Conservation (phyloP, 2,797 vertebrate species). For the Momotus momota region DNA sequence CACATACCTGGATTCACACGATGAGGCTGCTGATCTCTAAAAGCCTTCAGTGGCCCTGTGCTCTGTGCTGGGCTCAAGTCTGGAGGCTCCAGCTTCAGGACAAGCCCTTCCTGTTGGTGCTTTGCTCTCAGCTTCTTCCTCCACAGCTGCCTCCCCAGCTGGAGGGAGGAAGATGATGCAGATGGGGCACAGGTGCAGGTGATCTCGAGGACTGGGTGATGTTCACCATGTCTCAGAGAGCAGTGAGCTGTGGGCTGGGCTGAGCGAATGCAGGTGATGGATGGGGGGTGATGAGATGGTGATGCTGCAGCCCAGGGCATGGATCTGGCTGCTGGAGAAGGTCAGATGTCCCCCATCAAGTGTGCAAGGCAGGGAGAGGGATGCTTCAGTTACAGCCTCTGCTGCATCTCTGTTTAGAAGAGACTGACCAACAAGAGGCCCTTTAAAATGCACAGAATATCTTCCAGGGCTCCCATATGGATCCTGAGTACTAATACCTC, state of each 20-base stretch:
- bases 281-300: background rate
- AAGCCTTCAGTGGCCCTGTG: accelerated
- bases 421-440: background rate
- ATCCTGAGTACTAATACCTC: background rate
- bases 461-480: background rate
- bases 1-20: accelerated
- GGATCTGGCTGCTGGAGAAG: accelerated
- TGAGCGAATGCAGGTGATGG: accelerated
- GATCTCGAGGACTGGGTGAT: background rate
- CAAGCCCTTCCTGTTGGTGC: accelerated
- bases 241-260: background rate
- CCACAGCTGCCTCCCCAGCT: background rate
- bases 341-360: background rate
- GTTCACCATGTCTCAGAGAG: background rate
- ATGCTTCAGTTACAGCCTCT: background rate
- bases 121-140: background rate
- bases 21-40: background rate
- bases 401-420: background rate
- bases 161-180: background rate
- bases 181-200: accelerated
- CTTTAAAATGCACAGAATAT: background rate
- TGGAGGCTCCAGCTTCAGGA: accelerated
- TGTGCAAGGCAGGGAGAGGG: accelerated
- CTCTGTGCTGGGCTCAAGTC: background rate
- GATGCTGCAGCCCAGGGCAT: accelerated